These are phyloP conservation scores for Ptychodera flava DNA, from an alignment of 35 echinoderm and acorn worm species.

Conservation along the genomic window DNA sequence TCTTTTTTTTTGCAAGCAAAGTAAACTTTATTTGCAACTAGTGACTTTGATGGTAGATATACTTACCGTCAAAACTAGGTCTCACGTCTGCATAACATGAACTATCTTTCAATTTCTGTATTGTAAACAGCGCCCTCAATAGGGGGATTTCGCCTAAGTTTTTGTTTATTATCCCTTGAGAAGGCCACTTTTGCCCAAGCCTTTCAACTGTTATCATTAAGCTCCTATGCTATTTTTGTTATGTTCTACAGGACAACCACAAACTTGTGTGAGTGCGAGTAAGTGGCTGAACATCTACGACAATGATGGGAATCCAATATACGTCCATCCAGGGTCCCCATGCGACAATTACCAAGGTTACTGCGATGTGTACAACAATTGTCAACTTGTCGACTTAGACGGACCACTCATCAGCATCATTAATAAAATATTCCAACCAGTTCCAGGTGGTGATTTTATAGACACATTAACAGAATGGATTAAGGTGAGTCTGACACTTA, in stretches of 20 bases:
- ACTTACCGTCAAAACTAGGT: too few relatives aligned
- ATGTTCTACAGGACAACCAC: neutral
- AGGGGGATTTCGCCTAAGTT: too few relatives aligned
- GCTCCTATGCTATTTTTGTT: neutral
- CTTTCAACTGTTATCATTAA: too few relatives aligned
- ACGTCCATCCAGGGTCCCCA: conserved; percentile 32
- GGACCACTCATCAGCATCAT: conserved; percentile 76
- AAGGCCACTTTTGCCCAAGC: too few relatives aligned
- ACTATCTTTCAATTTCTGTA: too few relatives aligned
- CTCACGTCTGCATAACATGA: too few relatives aligned
- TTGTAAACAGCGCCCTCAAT: too few relatives aligned
- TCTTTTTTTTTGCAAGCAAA: too few relatives aligned
- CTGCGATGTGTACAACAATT: conserved; percentile 68
- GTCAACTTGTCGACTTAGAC: conserved; percentile 60
- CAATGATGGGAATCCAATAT: neutral
- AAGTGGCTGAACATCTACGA: neutral
- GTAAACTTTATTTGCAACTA: too few relatives aligned
- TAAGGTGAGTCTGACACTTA: conserved; percentile 42
- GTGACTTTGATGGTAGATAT: too few relatives aligned
- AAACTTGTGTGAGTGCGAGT: neutral
- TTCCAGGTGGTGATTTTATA: conserved; percentile 46
- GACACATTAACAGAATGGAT: conserved; percentile 59
- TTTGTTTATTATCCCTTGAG: too few relatives aligned
- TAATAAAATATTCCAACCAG: conserved; percentile 46
- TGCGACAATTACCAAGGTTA: conserved; percentile 85